Evolutionary conservation across 2,888 invertebrate species (phyloP), one percentile per base, ranked within the genome.

Genomic region (Lamellibrachia satsuma): DNA sequence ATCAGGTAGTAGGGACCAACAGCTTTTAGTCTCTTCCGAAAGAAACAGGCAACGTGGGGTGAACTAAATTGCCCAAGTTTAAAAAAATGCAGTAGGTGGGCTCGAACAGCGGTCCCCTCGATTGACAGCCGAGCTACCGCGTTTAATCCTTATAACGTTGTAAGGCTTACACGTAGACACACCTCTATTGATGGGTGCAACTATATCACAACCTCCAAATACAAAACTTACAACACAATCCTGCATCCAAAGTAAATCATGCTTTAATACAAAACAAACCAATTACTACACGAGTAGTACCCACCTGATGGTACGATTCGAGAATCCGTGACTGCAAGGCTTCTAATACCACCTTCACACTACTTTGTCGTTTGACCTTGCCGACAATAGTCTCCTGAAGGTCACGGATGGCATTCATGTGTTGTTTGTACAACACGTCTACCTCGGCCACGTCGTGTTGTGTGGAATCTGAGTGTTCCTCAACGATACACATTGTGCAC

Each of bases 401-500:
- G 51, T 92, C 92, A 22, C 93, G 90, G 39, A 94, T 92, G 55
- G 93, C 94, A 52, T 93, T 93, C 57, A 93, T 90, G 11, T 93
- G 93, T 90, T 94, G 94, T 52, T 93, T 93, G 39, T 92, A 60
- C 52, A 94, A 93, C 15, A 93, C 92, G 90, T 94, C 93, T 3
- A 90, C 92, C n/a, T 94, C 93, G 52, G 94, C 92, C 60, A 94
- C 94, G 3, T 93, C 93, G 39, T 93, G 93, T 92, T 94, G 39
- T 39, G 39, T 39, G 39, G 39, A 39, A 39, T 39, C 94, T 1
- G 93, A 92, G 22, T 75, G 22, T 22, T 93, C 92, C 90, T 93
- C 55, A 93, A 94, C 93, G 27, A 94, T 93, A 92, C 94, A 94
- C 91, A 94, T 52, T n/a, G 94, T 94, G 93, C 94, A 94, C 90